Percentiles rank a stretch among this genome's conserved stretches.
Evolutionary conservation across 2,888 invertebrate genomes (phyloP).

Genomic region (Adela reaumurella): DNA sequence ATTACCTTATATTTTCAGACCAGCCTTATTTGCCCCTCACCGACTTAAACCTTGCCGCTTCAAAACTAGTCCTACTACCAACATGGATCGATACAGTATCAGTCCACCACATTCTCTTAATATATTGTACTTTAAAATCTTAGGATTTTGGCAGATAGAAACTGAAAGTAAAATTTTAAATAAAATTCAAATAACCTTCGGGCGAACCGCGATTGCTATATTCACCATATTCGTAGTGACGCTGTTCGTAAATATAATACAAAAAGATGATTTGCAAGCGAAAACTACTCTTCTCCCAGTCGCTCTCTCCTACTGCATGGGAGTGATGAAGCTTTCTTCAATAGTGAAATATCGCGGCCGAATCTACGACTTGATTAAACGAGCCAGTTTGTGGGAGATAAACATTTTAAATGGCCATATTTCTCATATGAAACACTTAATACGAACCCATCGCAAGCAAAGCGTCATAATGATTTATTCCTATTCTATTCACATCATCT

Average conservation of each 20-base stretch:
- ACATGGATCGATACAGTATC: neutral
- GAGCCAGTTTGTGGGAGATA: neutral
- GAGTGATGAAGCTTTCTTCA: neutral
- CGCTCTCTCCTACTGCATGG: neutral
- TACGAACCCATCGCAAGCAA: neutral
- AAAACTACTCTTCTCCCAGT: neutral
- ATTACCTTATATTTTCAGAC: too few relatives aligned
- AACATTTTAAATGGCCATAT: neutral
- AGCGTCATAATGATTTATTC: neutral
- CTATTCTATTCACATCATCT: neutral
- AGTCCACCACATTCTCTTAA: neutral
- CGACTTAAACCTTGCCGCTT: too few relatives aligned
- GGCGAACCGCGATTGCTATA: neutral
- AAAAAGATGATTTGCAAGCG: neutral
- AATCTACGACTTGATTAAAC: neutral
- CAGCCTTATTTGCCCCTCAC: too few relatives aligned
- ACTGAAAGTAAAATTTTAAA: neutral
- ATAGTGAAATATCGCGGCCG: neutral
- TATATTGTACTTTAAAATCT: neutral
- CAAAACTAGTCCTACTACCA: neutral
- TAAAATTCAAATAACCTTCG: neutral
- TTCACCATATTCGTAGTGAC: neutral
- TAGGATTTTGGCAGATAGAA: neutral
- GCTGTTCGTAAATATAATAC: neutral
- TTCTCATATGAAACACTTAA: neutral